Base-by-base conservation (phyloP, 2,888 invertebrate genomes). In the Gortyna flavago region DNA sequence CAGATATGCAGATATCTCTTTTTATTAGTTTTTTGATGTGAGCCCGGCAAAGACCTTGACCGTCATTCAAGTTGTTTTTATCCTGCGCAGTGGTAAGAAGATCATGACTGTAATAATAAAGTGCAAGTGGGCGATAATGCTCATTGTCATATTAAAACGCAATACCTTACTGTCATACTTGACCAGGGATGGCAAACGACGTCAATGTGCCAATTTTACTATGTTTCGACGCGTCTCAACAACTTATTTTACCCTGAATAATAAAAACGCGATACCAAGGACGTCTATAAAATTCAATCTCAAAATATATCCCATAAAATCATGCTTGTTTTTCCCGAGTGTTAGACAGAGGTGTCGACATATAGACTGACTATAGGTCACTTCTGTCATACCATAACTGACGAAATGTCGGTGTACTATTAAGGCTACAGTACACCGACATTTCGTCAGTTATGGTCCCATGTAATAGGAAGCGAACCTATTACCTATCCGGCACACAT, bases 91-190 rank as follows among this genome's bases (percentile, higher is more conserved):
- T 51, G 64, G 38, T 57, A 8, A 78, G n/a, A 25, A 77, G 29
- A 78, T 35, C 79, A 48, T 79, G 3, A 35, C 3, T 35, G 6
- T 35, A 35, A 25, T 67, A 78, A 67, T 66, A 66, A 68, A 67
- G 1, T 6, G 8, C 18, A 79, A 67, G 68, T 68, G 18, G 54
- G 25, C 13, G 35, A 79, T 35, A 18, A 48, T 68, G 25, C 9
- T 48, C 59, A 38, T 21, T 59, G 35, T 57, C 29, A 3, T 77
- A 29, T 77, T 65, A 16, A 41, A 76, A 35, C 9, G 67, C 44
- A 21, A 48, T 48, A 48, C 18, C 1, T 76, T 35, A 77, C 54
- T 78, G 54, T n/a, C n/a, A 77, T 44, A n/a, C 7, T 44, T 65
- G 13, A 66, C 13, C 8, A 32, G 18, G 54, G 54, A 18, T 32